These are phyloP conservation scores for Aphidius colemani DNA, from an alignment of 2,888 invertebrate genomes.

Conservation along the genomic window DNA sequence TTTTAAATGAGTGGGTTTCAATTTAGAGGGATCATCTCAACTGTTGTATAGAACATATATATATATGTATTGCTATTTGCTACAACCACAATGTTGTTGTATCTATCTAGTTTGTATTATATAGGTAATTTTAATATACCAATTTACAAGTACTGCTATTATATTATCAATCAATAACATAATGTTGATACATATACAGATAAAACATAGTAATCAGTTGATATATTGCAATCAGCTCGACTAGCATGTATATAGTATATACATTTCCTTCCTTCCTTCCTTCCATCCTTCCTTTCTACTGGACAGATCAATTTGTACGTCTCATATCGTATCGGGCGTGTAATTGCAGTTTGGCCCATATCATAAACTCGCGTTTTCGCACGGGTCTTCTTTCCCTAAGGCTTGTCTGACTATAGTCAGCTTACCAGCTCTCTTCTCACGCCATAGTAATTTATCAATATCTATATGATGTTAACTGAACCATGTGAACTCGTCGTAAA, in stretches of 20 bases:
- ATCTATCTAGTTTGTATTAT: too few species aligned
- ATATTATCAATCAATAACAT: slow-evolving; percentile 20
- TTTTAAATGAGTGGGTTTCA: too few species aligned
- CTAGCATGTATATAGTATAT: slow-evolving; percentile 10
- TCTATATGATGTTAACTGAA: slow-evolving; percentile 49
- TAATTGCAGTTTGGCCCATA: slow-evolving; percentile 51
- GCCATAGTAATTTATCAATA: slow-evolving; percentile 46
- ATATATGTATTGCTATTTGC: too few species aligned
- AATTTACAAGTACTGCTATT: background rate
- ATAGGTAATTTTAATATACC: too few species aligned
- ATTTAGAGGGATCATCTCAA: too few species aligned
- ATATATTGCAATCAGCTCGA: slow-evolving; percentile 17
- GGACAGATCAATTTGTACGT: slow-evolving; percentile 54
- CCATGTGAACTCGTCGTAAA: too few species aligned
- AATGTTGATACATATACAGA: too few species aligned
- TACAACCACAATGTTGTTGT: too few species aligned
- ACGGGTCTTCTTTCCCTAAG: slow-evolving; percentile 10
- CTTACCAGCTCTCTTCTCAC: slow-evolving; percentile 29
- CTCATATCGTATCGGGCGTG: slow-evolving; percentile 52
- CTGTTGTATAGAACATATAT: too few species aligned
- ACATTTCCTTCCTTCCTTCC: background rate
- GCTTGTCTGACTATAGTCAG: background rate
- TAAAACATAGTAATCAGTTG: too few species aligned
- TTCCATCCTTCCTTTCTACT: slow-evolving; percentile 24
- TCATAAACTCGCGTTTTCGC: slow-evolving; percentile 34